Conservation (phyloP, 2,888 invertebrate genomes). For the Diabrotica balteata region DNA sequence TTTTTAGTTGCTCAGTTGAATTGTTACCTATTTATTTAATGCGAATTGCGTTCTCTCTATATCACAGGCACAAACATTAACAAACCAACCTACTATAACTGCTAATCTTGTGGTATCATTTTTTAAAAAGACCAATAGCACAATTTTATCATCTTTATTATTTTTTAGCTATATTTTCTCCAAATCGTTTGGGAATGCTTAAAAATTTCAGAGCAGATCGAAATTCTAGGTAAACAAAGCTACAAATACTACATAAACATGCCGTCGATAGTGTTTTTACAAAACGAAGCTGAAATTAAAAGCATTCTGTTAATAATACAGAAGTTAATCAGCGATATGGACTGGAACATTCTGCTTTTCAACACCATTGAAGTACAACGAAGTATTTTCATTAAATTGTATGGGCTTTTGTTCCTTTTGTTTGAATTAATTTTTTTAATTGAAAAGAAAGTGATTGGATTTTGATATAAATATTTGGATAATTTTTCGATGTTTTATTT, state of each 20-base stretch:
- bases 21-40: no score
- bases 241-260: slow-evolving; percentile 31
- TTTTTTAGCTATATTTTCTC: slow-evolving; percentile 20
- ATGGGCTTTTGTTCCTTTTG: slow-evolving; percentile 16
- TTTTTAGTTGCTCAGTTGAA: no score
- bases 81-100: no score
- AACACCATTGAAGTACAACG: slow-evolving; percentile 8
- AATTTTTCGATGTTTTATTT: no score
- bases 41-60: no score
- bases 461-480: no score
- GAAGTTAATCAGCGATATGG: slow-evolving; percentile 11
- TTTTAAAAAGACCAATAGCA: no score
- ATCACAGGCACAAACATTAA: no score
- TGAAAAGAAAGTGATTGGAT: background rate
- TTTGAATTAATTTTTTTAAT: slow-evolving; percentile 21
- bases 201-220: slow-evolving; percentile 10
- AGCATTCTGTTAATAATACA: slow-evolving; percentile 25
- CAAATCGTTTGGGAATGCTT: slow-evolving; percentile 14
- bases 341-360: slow-evolving; percentile 22
- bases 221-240: slow-evolving; percentile 13
- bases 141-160: no score
- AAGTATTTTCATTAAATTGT: slow-evolving; percentile 10
- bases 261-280: slow-evolving; percentile 32
- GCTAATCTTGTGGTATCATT: no score
- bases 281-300: slow-evolving; percentile 33